Evolutionary conservation across 2,113 vertebrate species (phyloP).

Genomic region (Syngnathus typhle): DNA sequence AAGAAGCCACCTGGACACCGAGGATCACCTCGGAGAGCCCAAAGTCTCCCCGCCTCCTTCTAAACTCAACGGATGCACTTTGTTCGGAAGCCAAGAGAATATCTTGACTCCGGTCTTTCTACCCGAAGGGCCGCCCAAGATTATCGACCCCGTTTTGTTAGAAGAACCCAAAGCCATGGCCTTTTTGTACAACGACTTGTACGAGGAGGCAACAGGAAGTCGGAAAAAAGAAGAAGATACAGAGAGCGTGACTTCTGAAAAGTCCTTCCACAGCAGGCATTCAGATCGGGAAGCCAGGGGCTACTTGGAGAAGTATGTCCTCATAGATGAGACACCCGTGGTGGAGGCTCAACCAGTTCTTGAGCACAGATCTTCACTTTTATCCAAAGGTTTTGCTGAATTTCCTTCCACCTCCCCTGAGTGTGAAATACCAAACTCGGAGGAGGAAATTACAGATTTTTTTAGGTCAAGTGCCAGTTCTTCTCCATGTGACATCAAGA

Average conservation of each 20-base stretch:
- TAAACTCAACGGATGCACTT: constrained; percentile 72
- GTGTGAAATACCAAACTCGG: constrained; percentile 13
- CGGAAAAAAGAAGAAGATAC: constrained; percentile 73
- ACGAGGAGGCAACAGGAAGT: constrained; percentile 78
- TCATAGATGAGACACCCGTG: constrained; percentile 81
- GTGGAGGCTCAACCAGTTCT: constrained; percentile 34
- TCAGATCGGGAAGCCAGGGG: constrained; percentile 83
- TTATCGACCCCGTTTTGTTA: constrained; percentile 78
- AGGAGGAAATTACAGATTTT: constrained; percentile 66
- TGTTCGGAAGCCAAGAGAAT: constrained; percentile 79
- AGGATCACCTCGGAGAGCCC: constrained; percentile 16
- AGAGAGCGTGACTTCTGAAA: constrained; percentile 77
- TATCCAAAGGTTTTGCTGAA: constrained; percentile 48
- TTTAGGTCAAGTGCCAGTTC: constrained; percentile 59
- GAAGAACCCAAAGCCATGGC: constrained; percentile 85
- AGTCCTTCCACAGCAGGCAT: constrained; percentile 78
- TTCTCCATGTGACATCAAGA: constrained; percentile 59
- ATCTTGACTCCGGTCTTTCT: constrained; percentile 78
- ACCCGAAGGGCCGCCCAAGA: constrained; percentile 75
- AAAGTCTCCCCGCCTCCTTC: constrained; percentile 39
- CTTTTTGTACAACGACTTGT: constrained; percentile 88
- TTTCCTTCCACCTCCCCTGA: constrained; percentile 26
- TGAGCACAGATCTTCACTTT: constrained; percentile 32
- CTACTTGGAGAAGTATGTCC: constrained; percentile 87
- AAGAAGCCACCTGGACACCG: constrained; percentile 33